Base-by-base conservation (phyloP, 2,888 invertebrate genomes). In the Watsonalla binaria region DNA sequence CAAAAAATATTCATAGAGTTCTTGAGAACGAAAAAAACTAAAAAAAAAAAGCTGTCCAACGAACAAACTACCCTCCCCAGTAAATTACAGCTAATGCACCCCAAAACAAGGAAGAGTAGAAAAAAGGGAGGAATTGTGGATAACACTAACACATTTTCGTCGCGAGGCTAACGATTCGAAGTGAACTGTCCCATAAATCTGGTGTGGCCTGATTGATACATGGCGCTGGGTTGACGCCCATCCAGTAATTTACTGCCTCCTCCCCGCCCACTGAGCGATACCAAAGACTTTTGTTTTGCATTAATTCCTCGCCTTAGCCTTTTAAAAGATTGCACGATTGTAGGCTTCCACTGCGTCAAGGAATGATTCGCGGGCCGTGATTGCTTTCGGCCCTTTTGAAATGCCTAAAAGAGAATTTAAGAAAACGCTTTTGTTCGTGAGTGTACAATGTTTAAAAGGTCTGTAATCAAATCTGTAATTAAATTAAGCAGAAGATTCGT, bases 171-270 rank as follows among this genome's bases (percentile, higher is more conserved):
- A 90, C 90, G 89, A 88, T 90, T 89, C 86, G 84, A 87, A 86
- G 89, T 84, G 84, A 80, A 76, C 87, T 89, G 90, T 86, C 90
- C 83, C 89, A 90, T 91, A 91, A 91, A 91, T 91, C 86, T 77
- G 69, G 69, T 62, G 67, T 70, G 61, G 65, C 70, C 89, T 91
- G 91, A 91, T 92, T 90, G 91, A 91, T 91, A 91, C 91, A 91
- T 88, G 90, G 90, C 89, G 86, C 86, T 84, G 79, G 88, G 91
- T 89, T 92, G 92, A 92, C 92, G 91, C 92, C 92, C 92, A 92
- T 92, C 88, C 86, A 86, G 92, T 92, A 92, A 92, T 92, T 92
- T 93, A 93, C 90, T 92, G 92, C 91, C 92, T 91, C 80, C 92
- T 90, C 79, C 86, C 86, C 89, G 88, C 92, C 92, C 93, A 89